Conservation (phyloP, 2,113 vertebrate genomes). For the Eptesicus fuscus region DNA sequence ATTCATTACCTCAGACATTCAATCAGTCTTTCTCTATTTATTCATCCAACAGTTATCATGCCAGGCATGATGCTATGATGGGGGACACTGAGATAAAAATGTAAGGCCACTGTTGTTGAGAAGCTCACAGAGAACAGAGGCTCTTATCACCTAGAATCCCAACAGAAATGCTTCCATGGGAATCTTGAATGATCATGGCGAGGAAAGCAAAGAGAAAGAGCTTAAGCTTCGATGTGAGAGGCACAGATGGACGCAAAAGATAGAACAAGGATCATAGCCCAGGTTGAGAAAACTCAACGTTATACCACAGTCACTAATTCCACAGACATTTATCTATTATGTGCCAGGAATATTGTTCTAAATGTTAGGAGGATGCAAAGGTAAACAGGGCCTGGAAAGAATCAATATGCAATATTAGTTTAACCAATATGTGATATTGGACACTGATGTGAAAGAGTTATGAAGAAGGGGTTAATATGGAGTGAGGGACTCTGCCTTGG, state of each 20-base stretch:
- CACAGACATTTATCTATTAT: neutral
- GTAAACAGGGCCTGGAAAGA: neutral
- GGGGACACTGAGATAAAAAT: neutral
- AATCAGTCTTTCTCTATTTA: neutral
- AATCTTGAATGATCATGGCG: neutral
- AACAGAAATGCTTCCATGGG: neutral
- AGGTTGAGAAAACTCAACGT: neutral
- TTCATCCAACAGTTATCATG: neutral
- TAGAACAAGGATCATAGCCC: neutral
- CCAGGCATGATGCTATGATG: neutral
- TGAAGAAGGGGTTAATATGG: neutral
- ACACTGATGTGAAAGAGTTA: neutral
- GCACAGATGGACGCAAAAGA: neutral
- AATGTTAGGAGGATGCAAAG: neutral
- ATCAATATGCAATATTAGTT: too few relatives aligned
- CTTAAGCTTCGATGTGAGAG: neutral
- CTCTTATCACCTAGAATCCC: neutral
- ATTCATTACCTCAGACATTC: neutral
- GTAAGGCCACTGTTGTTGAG: neutral
- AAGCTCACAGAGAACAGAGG: neutral
- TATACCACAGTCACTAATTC: neutral
- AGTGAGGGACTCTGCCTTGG: neutral
- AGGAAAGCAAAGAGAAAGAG: neutral
- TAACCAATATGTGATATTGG: neutral
- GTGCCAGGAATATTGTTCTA: neutral